Conservation (phyloP, 2,888 invertebrate species). For the Ctena decussata region DNA sequence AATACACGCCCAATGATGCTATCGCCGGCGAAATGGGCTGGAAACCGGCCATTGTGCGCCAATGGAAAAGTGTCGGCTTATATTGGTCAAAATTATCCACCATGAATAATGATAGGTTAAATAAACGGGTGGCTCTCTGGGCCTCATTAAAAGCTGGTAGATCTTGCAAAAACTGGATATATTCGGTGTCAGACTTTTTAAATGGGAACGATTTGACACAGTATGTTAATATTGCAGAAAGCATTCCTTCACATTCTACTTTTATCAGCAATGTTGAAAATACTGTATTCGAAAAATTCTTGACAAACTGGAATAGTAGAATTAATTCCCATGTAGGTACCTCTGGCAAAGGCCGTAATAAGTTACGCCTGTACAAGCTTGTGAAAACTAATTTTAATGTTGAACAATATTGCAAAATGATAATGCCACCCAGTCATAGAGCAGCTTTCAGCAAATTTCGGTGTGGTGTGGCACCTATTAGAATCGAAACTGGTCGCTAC, state of each 20-base stretch:
- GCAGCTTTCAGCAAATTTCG: constrained; percentile 5
- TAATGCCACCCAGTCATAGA: not conserved
- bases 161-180: not conserved
- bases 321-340: not conserved
- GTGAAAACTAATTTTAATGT: not conserved
- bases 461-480: constrained; percentile 6
- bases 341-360: not conserved
- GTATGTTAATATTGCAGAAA: not conserved
- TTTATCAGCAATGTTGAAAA: not conserved
- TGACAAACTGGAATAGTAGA: not conserved
- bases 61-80: not conserved
- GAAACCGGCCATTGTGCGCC: not conserved
- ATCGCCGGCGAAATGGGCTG: constrained; percentile 32
- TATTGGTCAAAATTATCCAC: not conserved
- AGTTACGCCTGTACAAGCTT: not conserved
- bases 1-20: constrained; percentile 27
- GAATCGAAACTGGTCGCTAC: constrained; percentile 1
- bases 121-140: not conserved
- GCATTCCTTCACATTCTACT: not conserved
- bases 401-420: not conserved
- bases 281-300: not conserved
- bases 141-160: not conserved
- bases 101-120: not conserved
- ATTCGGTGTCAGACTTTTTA: not conserved
- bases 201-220: not conserved